Evolutionary conservation across 2,888 invertebrate species (phyloP), one percentile per base, ranked within the genome.

Genomic region (Aquatica leii): DNA sequence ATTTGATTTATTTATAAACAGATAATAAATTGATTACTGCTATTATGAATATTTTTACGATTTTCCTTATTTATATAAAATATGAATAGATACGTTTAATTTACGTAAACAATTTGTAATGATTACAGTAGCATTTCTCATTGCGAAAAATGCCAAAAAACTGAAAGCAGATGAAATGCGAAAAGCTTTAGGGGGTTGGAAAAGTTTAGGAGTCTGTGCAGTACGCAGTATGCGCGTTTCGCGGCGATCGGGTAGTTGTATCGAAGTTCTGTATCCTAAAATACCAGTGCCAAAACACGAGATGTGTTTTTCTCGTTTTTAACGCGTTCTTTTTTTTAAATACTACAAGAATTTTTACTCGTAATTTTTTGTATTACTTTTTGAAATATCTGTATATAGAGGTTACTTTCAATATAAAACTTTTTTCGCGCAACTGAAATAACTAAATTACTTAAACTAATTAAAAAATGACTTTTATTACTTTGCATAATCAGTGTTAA

Each of bases 161-260:
- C 49, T 57, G 41, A 51, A 49, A 37, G 57, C 14, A 57, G 41
- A 54, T 54, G 54, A 54, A 54, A 54, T 49, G 57, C 37, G 49
- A 57, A 57, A 21, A 35, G 57, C 49, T 57, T n/a, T 57, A 57
- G 40, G 57, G 57, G 57, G 46, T 57, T 46, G 57, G 48, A 57
- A 57, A 57, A 48, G 46, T 56, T 56, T 49, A 37, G 20, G 57
- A 57, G 57, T 57, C 57, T 57, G 57, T 57, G 57, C 57, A 57
- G 57, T 57, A 20, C 49, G 57, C 18, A 34, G 24, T 49, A 57
- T 57, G 57, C 57, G 57, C 57, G 49, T 57, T 57, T 57, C 52
- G 59, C 52, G 51, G 59, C 43, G 59, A 59, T 52, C 66, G 62
- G 53, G 66, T 65, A 55, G 65, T 68, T 24, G 56, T 62, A 56